A percentile compares a stretch with the other conserved stretches of the same genome.
Evolutionary conservation across 2,888 invertebrate species (phyloP).

Genomic region (Schrankia costaestrigalis): DNA sequence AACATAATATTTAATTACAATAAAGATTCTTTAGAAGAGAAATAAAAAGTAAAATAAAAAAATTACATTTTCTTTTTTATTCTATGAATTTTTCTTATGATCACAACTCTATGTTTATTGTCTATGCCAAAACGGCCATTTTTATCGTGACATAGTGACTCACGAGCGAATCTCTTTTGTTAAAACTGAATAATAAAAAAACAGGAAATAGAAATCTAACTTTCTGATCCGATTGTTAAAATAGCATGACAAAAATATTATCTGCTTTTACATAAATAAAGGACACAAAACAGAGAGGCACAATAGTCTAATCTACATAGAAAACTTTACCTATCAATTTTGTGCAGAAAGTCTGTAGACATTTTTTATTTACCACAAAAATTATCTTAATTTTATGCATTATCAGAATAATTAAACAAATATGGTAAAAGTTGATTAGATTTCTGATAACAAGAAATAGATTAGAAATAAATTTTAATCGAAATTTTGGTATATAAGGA

Average conservation of each 20-base stretch:
- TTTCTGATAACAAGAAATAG: conserved; percentile 5
- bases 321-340: no score
- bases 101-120: conserved; percentile 18
- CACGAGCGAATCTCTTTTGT: conserved; percentile 23
- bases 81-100: conserved; percentile 7
- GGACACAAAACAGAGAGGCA: no score
- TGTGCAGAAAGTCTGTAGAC: no score
- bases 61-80: no score
- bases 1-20: neutral
- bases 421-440: neutral
- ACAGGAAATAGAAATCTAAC: conserved; percentile 58
- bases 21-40: conserved; percentile 3
- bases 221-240: conserved; percentile 36
- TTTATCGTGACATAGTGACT: conserved; percentile 22
- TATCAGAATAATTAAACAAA: no score
- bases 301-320: no score
- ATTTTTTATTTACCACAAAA: no score
- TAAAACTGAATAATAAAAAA: conserved; percentile 42
- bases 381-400: no score
- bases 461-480: conserved; percentile 5
- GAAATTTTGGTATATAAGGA: conserved; percentile 38
- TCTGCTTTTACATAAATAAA: conserved; percentile 13
- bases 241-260: conserved; percentile 19
- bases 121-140: conserved; percentile 13
- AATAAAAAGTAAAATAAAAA: conserved; percentile 1